Conservation (phyloP, 2,797 vertebrate genomes). For the Coendou prehensilis region DNA sequence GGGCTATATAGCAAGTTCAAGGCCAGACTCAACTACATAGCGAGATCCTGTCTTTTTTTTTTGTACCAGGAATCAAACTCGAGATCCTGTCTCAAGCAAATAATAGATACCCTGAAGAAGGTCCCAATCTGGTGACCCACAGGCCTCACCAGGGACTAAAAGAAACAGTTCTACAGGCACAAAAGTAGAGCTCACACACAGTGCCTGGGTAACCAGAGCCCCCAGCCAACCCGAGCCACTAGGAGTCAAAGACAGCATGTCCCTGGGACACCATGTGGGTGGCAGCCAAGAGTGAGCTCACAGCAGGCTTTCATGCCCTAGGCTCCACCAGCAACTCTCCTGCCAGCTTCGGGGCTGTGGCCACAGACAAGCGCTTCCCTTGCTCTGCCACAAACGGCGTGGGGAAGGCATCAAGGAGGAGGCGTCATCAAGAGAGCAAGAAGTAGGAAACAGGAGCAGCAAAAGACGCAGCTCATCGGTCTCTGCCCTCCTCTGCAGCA, state of each 20-base stretch:
- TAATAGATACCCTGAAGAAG: background rate
- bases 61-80: too few species aligned
- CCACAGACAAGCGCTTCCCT: constrained; percentile 1
- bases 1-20: background rate
- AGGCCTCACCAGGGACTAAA: background rate
- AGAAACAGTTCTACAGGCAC: background rate
- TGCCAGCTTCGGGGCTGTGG: background rate
- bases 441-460: background rate
- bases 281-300: constrained; percentile 47
- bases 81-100: background rate
- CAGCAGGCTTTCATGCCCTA: constrained; percentile 32
- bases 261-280: background rate
- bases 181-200: background rate
- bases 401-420: background rate
- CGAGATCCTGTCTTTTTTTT: background rate
- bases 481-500: background rate
- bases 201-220: background rate
- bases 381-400: constrained; percentile 16
- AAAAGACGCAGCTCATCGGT: background rate
- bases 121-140: background rate
- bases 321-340: background rate
- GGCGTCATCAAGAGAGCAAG: background rate
- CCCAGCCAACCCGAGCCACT: background rate
- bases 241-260: constrained; percentile 36
- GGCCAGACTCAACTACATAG: background rate